Evolutionary conservation across 2,113 vertebrate genomes (phyloP).

Genomic region (Motacilla tschutschensis): DNA sequence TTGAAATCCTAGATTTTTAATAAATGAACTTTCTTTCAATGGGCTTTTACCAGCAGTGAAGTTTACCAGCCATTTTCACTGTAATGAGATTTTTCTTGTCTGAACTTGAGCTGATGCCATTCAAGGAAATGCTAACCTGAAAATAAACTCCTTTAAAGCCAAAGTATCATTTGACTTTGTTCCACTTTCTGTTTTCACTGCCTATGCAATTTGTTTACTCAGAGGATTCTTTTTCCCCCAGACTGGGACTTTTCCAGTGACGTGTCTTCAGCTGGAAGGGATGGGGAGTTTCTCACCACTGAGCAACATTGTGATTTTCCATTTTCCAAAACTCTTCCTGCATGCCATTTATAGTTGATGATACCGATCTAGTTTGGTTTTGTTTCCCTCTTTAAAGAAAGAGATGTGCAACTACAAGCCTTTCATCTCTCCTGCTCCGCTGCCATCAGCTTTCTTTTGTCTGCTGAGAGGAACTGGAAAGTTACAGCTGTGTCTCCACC

Average conservation of each 20-base stretch:
- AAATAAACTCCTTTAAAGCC: conserved; percentile 27
- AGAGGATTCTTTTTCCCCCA: not conserved
- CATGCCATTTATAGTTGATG: not conserved
- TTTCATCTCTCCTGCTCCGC: not conserved
- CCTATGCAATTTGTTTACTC: not conserved
- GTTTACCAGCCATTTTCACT: not conserved
- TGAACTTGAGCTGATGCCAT: not conserved
- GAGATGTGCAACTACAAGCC: not conserved
- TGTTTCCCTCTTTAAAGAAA: conserved; percentile 11
- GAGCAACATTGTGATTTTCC: conserved; percentile 15
- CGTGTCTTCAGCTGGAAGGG: conserved; percentile 5
- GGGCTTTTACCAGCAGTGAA: not conserved
- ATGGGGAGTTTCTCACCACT: not conserved
- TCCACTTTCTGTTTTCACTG: conserved; percentile 34
- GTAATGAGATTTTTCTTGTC: not conserved
- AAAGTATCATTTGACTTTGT: conserved; percentile 11
- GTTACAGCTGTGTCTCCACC: not conserved
- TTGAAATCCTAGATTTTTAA: not conserved
- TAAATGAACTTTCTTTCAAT: not conserved
- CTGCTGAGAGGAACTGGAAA: not conserved
- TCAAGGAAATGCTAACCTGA: conserved; percentile 20
- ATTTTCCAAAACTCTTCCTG: not conserved
- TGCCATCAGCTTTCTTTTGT: not conserved
- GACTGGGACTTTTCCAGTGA: conserved; percentile 57
- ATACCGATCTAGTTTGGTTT: not conserved